Evolutionary conservation across 2,113 vertebrate species (phyloP).

Genomic region (Silurus asotus): DNA sequence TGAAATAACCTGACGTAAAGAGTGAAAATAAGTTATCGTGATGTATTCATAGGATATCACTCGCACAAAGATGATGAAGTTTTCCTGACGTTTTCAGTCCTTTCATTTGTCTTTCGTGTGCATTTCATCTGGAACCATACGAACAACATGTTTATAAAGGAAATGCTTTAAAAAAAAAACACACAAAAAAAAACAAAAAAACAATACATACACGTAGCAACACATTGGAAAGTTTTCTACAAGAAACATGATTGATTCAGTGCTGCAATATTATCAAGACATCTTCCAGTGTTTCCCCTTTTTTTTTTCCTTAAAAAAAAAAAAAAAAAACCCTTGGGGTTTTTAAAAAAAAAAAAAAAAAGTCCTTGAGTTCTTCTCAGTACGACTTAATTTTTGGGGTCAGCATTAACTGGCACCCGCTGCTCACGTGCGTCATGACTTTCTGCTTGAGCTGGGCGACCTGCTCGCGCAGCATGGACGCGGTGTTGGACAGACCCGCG

Average conservation of each 20-base stretch:
- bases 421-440: conserved; percentile 89
- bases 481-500: conserved; percentile 84
- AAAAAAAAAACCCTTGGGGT: background rate
- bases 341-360: background rate
- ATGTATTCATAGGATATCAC: conserved; percentile 54
- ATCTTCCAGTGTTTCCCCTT: conserved; percentile 69
- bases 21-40: conserved; percentile 74
- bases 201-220: conserved; percentile 4
- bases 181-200: background rate
- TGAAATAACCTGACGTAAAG: conserved; percentile 63
- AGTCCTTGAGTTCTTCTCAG: conserved; percentile 53
- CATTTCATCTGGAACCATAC: conserved; percentile 21
- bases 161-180: conserved; percentile 38
- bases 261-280: conserved; percentile 54
- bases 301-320: background rate
- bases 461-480: conserved; percentile 84
- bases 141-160: conserved; percentile 19
- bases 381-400: conserved; percentile 83
- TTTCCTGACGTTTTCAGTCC: conserved; percentile 1
- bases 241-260: conserved; percentile 57
- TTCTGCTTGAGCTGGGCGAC: conserved; percentile 91
- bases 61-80: conserved; percentile 28
- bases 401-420: conserved; percentile 89
- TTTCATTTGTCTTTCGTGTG: background rate
- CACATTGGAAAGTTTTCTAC: conserved; percentile 51